Conservation (phyloP, 2,797 vertebrate genomes). For the Neosilurus hyrtlii region DNA sequence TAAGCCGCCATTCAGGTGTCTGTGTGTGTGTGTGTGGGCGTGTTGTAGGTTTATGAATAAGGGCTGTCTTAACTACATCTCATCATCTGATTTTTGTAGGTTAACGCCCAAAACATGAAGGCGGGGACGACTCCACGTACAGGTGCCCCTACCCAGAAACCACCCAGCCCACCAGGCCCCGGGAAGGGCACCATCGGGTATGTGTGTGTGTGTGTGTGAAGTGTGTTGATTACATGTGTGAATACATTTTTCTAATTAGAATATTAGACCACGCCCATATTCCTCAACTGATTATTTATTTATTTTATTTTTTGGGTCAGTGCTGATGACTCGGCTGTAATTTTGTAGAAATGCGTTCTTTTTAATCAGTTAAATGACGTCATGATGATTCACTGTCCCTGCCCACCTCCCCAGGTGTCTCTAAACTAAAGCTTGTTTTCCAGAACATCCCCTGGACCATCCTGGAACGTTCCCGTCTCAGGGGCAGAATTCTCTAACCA, state of each 20-base stretch:
- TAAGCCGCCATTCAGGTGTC: conserved; percentile 76
- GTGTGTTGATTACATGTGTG: not conserved
- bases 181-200: conserved; percentile 98
- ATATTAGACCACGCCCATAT: not conserved
- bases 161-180: conserved; percentile 91
- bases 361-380: not conserved
- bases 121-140: conserved; percentile 86
- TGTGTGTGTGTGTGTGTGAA: conserved; percentile 62
- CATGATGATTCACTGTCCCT: not conserved
- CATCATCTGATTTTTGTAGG: conserved; percentile 67
- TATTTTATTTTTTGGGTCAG: not conserved
- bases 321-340: not conserved
- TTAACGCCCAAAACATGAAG: conserved; percentile 98
- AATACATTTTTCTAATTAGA: not conserved
- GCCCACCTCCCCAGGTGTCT: not conserved
- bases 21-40: conserved; percentile 34
- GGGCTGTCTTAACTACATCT: not conserved
- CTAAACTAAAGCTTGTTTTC: not conserved
- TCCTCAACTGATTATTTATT: too few relatives aligned
- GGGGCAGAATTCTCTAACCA: not conserved
- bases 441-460: not conserved
- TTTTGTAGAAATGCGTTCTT: not conserved
- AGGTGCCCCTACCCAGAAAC: conserved; percentile 96
- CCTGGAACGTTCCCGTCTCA: too few relatives aligned
- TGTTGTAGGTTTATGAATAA: not conserved